A percentile compares a stretch with the other conserved stretches of the same genome.
Conservation (phyloP, 2,797 vertebrate genomes). For the Sternotherus odoratus region DNA sequence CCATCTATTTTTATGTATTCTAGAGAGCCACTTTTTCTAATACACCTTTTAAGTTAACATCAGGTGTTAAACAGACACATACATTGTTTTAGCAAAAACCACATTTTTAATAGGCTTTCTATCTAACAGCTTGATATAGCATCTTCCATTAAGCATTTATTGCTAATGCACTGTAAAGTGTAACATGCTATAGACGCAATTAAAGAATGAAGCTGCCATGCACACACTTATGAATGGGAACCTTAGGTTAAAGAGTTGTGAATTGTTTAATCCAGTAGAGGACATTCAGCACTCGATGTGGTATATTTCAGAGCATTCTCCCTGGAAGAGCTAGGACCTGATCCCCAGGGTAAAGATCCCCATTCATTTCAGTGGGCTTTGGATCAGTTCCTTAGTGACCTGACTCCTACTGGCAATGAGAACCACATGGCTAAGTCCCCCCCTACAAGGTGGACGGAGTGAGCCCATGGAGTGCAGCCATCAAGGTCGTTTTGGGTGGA, state of each 20-base stretch:
- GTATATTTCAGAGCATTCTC: fast-evolving
- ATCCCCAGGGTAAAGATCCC: not conserved
- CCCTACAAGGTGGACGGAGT: not conserved
- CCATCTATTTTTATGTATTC: conserved; percentile 59
- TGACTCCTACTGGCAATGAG: not conserved
- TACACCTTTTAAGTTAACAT: conserved; percentile 57
- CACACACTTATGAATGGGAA: conserved; percentile 50
- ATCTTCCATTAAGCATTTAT: conserved; percentile 76
- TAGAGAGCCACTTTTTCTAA: conserved; percentile 53
- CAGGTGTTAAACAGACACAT: conserved; percentile 66
- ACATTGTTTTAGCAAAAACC: conserved; percentile 60
- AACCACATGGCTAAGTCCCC: not conserved
- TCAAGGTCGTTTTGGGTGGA: not conserved
- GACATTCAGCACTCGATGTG: conserved; percentile 2
- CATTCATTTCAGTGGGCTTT: not conserved
- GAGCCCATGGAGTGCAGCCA: fast-evolving
- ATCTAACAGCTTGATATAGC: conserved; percentile 73
- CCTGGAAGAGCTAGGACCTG: not conserved
- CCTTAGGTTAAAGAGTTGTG: conserved; percentile 56
- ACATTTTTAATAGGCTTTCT: conserved; percentile 72
- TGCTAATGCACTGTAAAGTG: conserved; percentile 73
- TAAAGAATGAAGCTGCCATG: conserved; percentile 64
- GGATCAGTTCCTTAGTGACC: not conserved
- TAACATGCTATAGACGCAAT: conserved; percentile 55
- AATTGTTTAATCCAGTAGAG: conserved; percentile 58